A percentile compares a stretch with the other conserved stretches of the same genome.
These are phyloP conservation scores for Mamestra brassicae DNA, from an alignment of 2,888 invertebrate species.

Conservation along the genomic window DNA sequence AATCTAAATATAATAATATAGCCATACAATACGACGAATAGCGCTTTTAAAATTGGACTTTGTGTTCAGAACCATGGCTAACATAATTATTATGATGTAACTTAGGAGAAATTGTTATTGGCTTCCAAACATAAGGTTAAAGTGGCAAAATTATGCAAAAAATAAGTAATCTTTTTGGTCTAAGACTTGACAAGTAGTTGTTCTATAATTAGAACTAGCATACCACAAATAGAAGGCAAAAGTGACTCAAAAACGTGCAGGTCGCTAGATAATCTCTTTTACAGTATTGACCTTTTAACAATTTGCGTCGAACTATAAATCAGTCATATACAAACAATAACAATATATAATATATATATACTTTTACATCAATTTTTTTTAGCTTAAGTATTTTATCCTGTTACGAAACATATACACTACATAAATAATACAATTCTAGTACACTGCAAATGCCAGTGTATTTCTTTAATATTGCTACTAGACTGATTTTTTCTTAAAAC, in stretches of 20 bases:
- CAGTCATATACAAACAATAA: neutral
- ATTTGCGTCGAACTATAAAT: neutral
- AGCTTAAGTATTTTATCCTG: neutral
- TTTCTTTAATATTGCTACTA: neutral
- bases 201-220: too few species aligned
- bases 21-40: neutral
- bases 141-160: neutral
- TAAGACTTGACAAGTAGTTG: neutral
- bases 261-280: neutral
- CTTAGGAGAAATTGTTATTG: conserved; percentile 1
- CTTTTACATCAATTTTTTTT: too few species aligned
- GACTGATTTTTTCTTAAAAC: too few species aligned
- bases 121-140: neutral
- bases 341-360: too few species aligned
- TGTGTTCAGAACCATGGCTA: conserved; percentile 9
- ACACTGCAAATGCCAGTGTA: neutral
- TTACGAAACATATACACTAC: neutral
- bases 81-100: neutral
- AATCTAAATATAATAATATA: neutral
- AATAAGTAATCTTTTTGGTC: neutral
- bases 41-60: neutral
- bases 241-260: neutral
- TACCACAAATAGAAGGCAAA: too few species aligned
- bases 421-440: too few species aligned
- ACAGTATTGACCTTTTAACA: too few species aligned